phyloP scores from a whole-genome alignment of 2,113 vertebrate genomes.

The Proteles cristata region DNA sequence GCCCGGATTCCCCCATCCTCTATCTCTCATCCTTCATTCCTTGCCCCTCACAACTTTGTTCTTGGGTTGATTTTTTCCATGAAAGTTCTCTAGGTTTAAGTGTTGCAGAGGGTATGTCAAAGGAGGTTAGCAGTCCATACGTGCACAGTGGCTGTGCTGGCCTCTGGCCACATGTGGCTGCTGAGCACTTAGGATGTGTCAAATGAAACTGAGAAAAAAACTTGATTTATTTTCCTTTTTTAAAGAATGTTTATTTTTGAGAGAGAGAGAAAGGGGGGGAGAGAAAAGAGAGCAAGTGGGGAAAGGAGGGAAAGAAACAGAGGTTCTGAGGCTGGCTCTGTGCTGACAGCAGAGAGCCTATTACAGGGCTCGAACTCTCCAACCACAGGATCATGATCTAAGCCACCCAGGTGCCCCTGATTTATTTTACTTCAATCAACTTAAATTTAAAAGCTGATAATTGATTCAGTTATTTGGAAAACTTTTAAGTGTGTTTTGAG shows the following conservation, averaged over 20 bases:
- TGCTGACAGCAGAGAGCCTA: no score
- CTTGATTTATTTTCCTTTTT: neutral
- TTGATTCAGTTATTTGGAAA: slow-evolving; percentile 42
- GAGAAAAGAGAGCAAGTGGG: no score
- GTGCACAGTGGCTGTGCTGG: no score
- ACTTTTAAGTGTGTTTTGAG: neutral
- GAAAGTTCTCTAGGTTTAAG: neutral
- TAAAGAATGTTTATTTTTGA: no score
- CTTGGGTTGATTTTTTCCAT: neutral
- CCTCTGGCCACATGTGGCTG: neutral
- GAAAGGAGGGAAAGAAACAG: no score
- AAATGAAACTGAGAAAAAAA: neutral
- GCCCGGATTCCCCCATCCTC: neutral
- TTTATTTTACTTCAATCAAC: slow-evolving; percentile 11
- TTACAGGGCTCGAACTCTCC: no score
- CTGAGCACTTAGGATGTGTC: neutral
- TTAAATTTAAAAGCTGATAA: slow-evolving; percentile 4
- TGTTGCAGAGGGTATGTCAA: neutral
- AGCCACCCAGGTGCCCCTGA: no score
- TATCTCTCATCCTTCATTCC: neutral
- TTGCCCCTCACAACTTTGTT: neutral
- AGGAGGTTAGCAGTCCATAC: rapidly evolving
- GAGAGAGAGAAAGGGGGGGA: no score
- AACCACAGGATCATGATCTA: no score
- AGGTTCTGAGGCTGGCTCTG: no score